Base-by-base conservation (phyloP, 2,113 vertebrate species). In the Gallinago paraguaiae region DNA sequence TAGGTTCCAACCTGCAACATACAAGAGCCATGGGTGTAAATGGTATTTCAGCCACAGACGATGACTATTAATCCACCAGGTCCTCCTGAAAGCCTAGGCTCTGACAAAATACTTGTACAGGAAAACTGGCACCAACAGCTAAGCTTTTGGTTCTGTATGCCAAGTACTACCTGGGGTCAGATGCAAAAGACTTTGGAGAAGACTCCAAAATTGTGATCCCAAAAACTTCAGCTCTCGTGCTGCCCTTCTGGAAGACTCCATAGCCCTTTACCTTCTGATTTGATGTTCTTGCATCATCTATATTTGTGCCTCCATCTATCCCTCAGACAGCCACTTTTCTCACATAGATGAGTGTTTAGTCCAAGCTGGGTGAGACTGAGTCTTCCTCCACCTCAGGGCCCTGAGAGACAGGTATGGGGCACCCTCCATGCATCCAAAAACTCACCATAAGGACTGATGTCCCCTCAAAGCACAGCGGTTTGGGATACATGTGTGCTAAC, bases 381-480 rank as follows among this genome's bases (percentile, higher is more conserved):
- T 72, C 64, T 88, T 57, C 68, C 11, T 33, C 27, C n/a, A 20
- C 18, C 48, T 28, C 57, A 64, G n/a, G 25, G 35, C 33, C 13
- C 57, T n/a, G 31, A 11, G 64, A 82, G n/a, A 19, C 0, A 4
- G 18, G 18, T 67, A 48, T 15, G 17, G 17, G 28, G 13, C 17
- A 48, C 23, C 17, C 15, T 85, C 18, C 1, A 1, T 0, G 0
- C 0, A 0, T 41, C 17, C 37, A 67, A 77, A 85, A 39, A 25
- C 24, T 57, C 81, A 46, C 51, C 33, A 4, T 23, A 46, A 90
- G 10, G 16, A 28, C 25, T 9, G 27, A 35, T 5, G 8, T 31
- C 30, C 64, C 81, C 72, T 80, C n/a, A 39, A 76, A 85, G 3
- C 27, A 15, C 25, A 56, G 39, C 1, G 1, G 24, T 69, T 39